Percentiles rank a stretch among this genome's conserved stretches.
Conservation (phyloP, 1,140 invertebrate species). For the Drosophila fuyamai region DNA sequence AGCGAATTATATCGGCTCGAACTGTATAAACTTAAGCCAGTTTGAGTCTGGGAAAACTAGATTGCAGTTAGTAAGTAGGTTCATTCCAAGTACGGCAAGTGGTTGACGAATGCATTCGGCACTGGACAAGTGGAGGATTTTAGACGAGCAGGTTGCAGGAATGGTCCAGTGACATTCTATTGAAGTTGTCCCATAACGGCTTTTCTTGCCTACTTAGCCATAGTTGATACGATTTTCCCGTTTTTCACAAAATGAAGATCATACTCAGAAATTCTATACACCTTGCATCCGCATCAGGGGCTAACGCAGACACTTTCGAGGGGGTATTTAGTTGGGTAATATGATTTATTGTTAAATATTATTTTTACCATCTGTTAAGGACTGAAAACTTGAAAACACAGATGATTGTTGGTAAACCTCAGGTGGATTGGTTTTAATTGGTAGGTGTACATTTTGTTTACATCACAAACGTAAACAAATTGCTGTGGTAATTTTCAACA, state of each 20-base stretch:
- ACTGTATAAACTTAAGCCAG: conserved; percentile 21
- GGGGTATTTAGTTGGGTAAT: not conserved
- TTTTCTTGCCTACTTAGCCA: conserved; percentile 36
- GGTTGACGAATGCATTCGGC: conserved; percentile 15
- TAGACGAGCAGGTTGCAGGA: conserved; percentile 18
- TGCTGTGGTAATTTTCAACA: not conserved
- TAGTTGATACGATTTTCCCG: conserved; percentile 30
- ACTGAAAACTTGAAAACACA: no score
- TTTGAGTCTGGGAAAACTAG: conserved; percentile 29
- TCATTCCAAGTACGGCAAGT: conserved; percentile 25
- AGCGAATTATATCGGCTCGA: conserved; percentile 8
- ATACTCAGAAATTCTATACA: conserved; percentile 14
- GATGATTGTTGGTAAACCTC: not conserved
- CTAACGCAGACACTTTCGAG: not conserved
- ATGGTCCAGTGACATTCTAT: conserved; percentile 39
- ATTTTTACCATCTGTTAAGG: no score
- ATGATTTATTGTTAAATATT: no score
- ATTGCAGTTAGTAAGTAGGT: conserved; percentile 37
- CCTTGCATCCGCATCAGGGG: not conserved
- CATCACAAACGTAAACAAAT: not conserved
- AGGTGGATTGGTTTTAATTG: not conserved
- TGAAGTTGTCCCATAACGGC: conserved; percentile 24
- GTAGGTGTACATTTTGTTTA: not conserved
- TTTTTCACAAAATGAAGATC: conserved; percentile 3
- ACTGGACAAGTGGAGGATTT: not conserved